Conservation (phyloP, 2,113 vertebrate genomes). For the Neogale vison region DNA sequence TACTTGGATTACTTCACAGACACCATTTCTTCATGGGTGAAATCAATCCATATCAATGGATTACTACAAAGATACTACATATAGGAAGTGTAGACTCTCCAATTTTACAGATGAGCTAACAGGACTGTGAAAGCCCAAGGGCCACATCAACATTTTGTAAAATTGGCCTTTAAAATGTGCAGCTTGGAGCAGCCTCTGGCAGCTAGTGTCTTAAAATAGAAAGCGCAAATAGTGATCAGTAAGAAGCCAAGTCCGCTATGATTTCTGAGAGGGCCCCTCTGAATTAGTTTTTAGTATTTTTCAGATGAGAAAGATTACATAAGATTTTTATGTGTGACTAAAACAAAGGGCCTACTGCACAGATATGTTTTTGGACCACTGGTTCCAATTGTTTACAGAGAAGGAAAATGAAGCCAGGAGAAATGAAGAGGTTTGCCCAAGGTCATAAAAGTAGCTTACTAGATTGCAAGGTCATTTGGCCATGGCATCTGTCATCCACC, state of each 20-base stretch:
- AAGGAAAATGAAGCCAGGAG: not conserved
- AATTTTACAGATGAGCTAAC: not conserved
- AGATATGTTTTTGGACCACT: not conserved
- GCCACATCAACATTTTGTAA: not conserved
- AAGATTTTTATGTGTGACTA: not conserved
- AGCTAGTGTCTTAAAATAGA: rapidly evolving
- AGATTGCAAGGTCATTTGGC: not conserved
- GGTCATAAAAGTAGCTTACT: not conserved
- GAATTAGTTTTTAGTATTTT: not conserved
- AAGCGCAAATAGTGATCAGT: rapidly evolving
- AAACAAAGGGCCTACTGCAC: not conserved
- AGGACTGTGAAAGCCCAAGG: not conserved
- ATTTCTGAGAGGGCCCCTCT: not conserved
- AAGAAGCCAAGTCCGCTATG: not conserved
- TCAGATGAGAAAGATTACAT: not conserved
- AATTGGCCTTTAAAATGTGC: not conserved
- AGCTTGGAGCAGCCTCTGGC: not conserved
- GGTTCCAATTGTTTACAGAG: not conserved
- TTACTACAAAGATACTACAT: not conserved
- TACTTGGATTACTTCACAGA: not conserved
- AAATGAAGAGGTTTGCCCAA: not conserved
- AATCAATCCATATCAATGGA: not conserved
- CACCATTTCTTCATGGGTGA: not conserved
- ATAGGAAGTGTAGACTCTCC: not conserved
- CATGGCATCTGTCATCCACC: not conserved